Evolutionary conservation across 2,113 vertebrate species (phyloP).

Genomic region (Collichthys lucidus): DNA sequence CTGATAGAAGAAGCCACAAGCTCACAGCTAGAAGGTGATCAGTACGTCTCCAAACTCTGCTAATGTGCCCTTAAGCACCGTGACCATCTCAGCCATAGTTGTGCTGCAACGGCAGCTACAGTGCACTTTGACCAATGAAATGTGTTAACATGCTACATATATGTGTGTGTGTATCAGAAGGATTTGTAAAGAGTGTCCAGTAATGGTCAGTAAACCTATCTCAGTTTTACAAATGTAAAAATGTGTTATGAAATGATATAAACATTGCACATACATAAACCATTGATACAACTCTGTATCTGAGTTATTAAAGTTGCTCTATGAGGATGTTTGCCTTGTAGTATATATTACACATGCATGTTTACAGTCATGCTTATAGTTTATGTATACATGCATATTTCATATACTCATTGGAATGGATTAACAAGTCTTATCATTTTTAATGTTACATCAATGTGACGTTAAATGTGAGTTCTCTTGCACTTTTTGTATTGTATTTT

Average conservation of each 20-base stretch:
- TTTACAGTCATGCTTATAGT: not conserved
- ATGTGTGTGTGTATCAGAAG: conserved; percentile 18
- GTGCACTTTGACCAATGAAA: conserved; percentile 24
- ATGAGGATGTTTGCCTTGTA: conserved; percentile 30
- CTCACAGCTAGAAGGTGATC: not conserved
- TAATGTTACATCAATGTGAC: not conserved
- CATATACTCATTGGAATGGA: not conserved
- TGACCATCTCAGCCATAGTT: not conserved
- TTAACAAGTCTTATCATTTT: not conserved
- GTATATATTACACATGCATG: conserved; percentile 3
- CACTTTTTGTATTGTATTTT: not conserved
- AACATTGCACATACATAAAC: no score
- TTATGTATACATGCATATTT: conserved; percentile 27
- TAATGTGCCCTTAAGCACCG: not conserved
- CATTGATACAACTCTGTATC: not conserved
- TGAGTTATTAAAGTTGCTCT: conserved; percentile 7
- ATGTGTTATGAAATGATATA: not conserved
- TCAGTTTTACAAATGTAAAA: not conserved
- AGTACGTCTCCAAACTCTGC: not conserved
- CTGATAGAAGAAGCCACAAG: not conserved
- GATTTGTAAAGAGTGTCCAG: not conserved
- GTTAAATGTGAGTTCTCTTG: not conserved
- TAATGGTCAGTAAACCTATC: conserved; percentile 3
- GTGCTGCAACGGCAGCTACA: not conserved
- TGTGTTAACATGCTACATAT: not conserved